These are phyloP conservation scores for Cheilosia impressa DNA, from an alignment of 2,888 invertebrate species.

Conservation along the genomic window DNA sequence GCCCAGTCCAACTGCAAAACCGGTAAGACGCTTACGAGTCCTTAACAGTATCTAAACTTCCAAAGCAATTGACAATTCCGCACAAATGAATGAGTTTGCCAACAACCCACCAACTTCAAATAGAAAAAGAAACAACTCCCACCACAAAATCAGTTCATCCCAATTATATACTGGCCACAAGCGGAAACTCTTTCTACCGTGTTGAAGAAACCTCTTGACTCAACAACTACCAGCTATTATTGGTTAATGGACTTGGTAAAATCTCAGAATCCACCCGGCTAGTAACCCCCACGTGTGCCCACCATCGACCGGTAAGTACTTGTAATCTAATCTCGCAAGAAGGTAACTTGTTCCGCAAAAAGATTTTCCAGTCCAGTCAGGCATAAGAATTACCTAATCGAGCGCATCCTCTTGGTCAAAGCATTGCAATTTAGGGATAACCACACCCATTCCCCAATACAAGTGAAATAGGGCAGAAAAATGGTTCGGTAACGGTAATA, in stretches of 20 bases:
- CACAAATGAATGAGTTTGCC: slow-evolving; percentile 33
- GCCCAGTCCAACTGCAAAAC: too few species aligned
- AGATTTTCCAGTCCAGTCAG: slow-evolving; percentile 60
- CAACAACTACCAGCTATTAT: slow-evolving; percentile 26
- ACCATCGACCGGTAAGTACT: slow-evolving; percentile 43
- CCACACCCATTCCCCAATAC: slow-evolving; percentile 52
- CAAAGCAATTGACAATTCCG: neutral
- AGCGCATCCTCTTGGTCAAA: slow-evolving; percentile 72
- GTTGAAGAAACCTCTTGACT: slow-evolving; percentile 10
- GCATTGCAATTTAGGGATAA: slow-evolving; percentile 68
- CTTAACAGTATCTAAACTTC: too few species aligned
- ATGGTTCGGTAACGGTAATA: slow-evolving; percentile 29
- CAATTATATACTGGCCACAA: slow-evolving; percentile 21
- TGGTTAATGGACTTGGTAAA: slow-evolving; percentile 63
- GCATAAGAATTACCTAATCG: slow-evolving; percentile 71
- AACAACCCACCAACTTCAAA: neutral
- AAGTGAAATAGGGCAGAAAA: slow-evolving; percentile 68
- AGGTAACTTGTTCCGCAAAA: slow-evolving; percentile 41
- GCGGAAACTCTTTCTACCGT: slow-evolving; percentile 12
- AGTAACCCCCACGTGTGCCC: neutral
- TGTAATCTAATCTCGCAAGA: slow-evolving; percentile 54
- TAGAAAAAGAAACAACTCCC: too few species aligned
- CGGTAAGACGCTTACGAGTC: too few species aligned
- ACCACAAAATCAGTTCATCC: slow-evolving; percentile 19
- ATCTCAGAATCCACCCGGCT: slow-evolving; percentile 36